Evolutionary conservation across 2,113 vertebrate genomes (phyloP), one percentile per base, ranked within the genome.

Genomic region (Lamprotornis superbus): DNA sequence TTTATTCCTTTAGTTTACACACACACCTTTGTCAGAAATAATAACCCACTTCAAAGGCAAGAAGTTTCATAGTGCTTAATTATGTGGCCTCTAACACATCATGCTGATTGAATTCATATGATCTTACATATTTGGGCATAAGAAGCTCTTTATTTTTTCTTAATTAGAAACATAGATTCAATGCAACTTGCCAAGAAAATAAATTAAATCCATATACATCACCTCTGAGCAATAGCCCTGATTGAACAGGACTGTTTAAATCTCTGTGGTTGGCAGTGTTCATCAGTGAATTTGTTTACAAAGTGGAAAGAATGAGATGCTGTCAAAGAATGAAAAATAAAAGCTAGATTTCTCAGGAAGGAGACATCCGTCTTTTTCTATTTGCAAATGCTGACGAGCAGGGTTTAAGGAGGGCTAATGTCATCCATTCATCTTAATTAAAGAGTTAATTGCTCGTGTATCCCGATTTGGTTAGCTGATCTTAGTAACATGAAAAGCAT

Each of bases 391-490:
- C 98, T 98, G 98, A 98, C 33, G 94, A 98, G 97, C 97, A 96
- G 97, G 96, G 98, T 98, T 98, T 98, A 98, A 98, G 96, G 95
- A 98, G 97, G 98, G 97, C 97, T 98, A 98, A 98, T 98, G 97
- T 97, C 97, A 97, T 79, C 95, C 96, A 98, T 98, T 98, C 97
- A 96, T 98, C 98, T 98, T 98, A 98, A 98, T 98, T 98, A 98
- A 98, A 98, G 98, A 98, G 98, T 98, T 98, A 98, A 98, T 98
- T 98, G 98, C 97, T 98, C 95, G 75, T 97, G 97, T 89, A 97
- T 98, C 97, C 97, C 97, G 97, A 97, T 98, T 97, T 96, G 97
- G 96, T 97, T 97, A 98, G 97, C 94, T 67, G 91, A 97, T 97
- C 96, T 77, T 53, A 55, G 92, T 69, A 96, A 93, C 95, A 65